Evolutionary conservation across 1,140 invertebrate species (phyloP), one percentile per base, ranked within the genome.

Genomic region (Drosophila elegans): DNA sequence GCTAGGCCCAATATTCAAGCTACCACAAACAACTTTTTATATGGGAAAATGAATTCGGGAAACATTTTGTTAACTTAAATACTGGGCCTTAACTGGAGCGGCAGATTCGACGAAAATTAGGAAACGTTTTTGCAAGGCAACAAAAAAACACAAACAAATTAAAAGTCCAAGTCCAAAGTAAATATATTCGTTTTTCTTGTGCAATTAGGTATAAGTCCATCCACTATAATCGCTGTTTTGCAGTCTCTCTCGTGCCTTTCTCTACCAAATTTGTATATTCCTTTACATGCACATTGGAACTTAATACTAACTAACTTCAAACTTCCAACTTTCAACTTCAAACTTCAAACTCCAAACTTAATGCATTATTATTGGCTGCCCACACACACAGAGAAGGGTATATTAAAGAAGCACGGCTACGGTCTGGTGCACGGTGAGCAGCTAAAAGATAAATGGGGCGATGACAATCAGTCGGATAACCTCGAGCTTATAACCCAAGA

Each of bases 351-450:
- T 25, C 32, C 49, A 45, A 51, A 32, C 64, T 27, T 53, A 53
- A 45, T 69, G 52, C 51, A 61, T 78, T 60, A 41, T 60, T 63
- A 69, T 82, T 76, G 61, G 59, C 60, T 48, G 48, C 93, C 66
- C 16, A 21, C 16, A 21, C 16, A 49, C 48, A 96, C 97, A 85
- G 97, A 97, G 92, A 97, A 97, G 92, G 97, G 97, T 78, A 96
- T 98, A 91, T 95, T 98, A 93, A 97, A 98, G 94, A 97, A 97
- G 92, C 96, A 96, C 91, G 94, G 95, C 75, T 97, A 97, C 86
- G 95, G 96, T 80, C 95, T 95, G 86, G 94, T 96, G 86, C 94
- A 94, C 88, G 93, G 93, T 68, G 95, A 95, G 86, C 93, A 93
- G 77, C 94, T 94, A 73, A 95, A 95, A 89, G 94, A 94, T 74